Evolutionary conservation across 2,888 invertebrate genomes (phyloP).

Genomic region (Tachina fera): DNA sequence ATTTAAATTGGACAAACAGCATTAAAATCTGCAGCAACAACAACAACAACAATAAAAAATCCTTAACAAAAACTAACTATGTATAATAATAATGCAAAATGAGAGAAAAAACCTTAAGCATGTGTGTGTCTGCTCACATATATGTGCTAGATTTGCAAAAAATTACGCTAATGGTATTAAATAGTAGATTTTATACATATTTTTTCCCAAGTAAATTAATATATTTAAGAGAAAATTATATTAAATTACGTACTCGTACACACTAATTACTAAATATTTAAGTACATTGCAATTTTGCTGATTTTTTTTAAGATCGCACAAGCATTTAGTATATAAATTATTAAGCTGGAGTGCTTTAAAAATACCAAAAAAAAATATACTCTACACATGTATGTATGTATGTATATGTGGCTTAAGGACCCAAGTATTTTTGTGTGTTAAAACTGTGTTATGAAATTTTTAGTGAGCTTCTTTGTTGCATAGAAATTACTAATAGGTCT

Average conservation of each 20-base stretch:
- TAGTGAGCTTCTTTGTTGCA: no score
- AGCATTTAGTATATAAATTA: background rate
- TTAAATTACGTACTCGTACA: conserved; percentile 27
- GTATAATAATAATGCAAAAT: conserved; percentile 12
- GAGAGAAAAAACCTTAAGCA: background rate
- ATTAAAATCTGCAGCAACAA: conserved; percentile 32
- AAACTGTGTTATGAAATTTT: no score
- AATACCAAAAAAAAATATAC: no score
- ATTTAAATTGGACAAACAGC: conserved; percentile 60
- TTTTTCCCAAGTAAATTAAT: conserved; percentile 6
- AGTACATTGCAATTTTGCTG: background rate
- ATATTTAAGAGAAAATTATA: conserved; percentile 45
- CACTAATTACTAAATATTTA: background rate
- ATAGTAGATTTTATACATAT: conserved; percentile 30
- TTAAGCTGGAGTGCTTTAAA: no score
- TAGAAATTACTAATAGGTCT: no score
- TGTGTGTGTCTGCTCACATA: background rate
- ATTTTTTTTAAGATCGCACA: background rate
- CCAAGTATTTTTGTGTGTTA: no score
- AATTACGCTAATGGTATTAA: conserved; percentile 52
- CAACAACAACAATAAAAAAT: background rate
- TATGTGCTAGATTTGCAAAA: conserved; percentile 6
- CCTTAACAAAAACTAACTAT: conserved; percentile 9
- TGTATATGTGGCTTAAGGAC: background rate
- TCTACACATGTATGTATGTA: background rate